phyloP scores from a whole-genome alignment of 64 coral and sea anemone species.

The Pocillopora damicornis region DNA sequence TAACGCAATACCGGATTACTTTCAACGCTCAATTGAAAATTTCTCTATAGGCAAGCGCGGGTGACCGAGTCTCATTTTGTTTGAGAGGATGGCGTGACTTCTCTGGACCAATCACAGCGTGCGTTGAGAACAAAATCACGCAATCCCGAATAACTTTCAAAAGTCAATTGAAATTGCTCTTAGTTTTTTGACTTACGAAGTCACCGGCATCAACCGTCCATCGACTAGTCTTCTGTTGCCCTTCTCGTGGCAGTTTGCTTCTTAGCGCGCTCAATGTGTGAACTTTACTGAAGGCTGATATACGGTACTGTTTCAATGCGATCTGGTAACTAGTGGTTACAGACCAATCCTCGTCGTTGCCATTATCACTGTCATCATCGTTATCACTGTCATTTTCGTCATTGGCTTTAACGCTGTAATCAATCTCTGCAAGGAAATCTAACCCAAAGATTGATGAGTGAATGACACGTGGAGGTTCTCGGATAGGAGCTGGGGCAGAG shows the following conservation, averaged over 20 bases:
- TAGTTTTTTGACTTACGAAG: slow-evolving; percentile 12
- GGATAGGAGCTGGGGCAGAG: neutral
- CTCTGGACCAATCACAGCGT: too few species aligned
- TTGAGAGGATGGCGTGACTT: too few species aligned
- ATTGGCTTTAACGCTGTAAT: neutral
- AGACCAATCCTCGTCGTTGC: neutral
- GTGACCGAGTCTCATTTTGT: too few species aligned
- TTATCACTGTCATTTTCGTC: slow-evolving; percentile 4
- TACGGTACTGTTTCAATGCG: slow-evolving; percentile 2
- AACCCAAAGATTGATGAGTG: slow-evolving; percentile 1
- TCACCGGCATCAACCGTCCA: slow-evolving; percentile 11
- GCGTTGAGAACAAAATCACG: too few species aligned
- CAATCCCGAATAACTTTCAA: too few species aligned
- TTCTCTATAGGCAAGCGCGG: too few species aligned
- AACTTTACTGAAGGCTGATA: neutral
- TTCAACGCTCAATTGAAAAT: too few species aligned
- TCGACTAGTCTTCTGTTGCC: neutral
- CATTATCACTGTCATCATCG: slow-evolving; percentile 9
- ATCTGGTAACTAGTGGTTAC: neutral
- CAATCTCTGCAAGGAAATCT: slow-evolving; percentile 23
- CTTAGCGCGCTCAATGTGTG: slow-evolving; percentile 2
- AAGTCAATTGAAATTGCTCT: too few species aligned
- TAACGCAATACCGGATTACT: too few species aligned
- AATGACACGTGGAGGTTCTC: slow-evolving; percentile 1
- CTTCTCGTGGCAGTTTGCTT: neutral